Conservation (phyloP, 2,797 vertebrate genomes). For the Tokudaia tokunoshimensis region DNA sequence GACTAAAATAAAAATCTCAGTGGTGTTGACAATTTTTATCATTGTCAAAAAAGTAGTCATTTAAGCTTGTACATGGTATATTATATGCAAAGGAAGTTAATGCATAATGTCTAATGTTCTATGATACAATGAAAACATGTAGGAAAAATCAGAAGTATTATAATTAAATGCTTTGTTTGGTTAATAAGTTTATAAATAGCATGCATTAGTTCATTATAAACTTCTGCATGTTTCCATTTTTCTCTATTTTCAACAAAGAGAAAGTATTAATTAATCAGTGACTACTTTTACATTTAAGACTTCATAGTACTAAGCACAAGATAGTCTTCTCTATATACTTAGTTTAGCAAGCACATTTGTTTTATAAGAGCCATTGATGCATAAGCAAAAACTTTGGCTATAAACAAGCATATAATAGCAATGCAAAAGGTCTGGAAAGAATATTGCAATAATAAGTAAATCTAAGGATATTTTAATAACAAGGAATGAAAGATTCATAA, state of each 20-base stretch:
- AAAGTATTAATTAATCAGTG: slow-evolving; percentile 4
- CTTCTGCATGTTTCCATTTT: background rate
- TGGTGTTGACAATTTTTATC: background rate
- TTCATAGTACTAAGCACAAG: slow-evolving; percentile 20
- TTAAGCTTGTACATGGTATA: background rate
- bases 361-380: background rate
- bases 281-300: slow-evolving; percentile 4
- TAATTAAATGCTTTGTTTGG: background rate
- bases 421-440: slow-evolving; percentile 13
- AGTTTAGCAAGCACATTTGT: slow-evolving; percentile 19
- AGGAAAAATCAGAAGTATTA: background rate
- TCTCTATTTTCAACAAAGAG: background rate
- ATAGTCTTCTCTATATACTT: background rate
- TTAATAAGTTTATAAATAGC: background rate
- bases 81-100: slow-evolving; percentile 14
- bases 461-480: background rate
- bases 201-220: background rate
- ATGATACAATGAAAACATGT: background rate
- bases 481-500: background rate
- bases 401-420: slow-evolving; percentile 7
- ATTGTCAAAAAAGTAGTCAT: background rate
- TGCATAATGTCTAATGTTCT: background rate
- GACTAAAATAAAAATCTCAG: background rate
- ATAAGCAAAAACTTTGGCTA: background rate
- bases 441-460: slow-evolving; percentile 29